These are phyloP conservation scores for Tethea ocularis DNA, from an alignment of 2,888 invertebrate genomes.

Conservation along the genomic window DNA sequence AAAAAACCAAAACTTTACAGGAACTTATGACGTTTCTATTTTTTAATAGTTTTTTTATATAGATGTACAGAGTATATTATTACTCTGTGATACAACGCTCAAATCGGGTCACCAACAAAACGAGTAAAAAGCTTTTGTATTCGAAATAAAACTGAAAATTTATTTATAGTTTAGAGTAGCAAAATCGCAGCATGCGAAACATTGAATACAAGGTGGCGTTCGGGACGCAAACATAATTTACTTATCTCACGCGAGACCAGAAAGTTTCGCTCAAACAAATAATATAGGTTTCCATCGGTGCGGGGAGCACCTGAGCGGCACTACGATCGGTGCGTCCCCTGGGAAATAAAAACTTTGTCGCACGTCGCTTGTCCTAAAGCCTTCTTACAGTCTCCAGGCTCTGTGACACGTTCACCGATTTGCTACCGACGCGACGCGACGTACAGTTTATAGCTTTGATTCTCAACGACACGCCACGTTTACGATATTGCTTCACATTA, in stretches of 20 bases:
- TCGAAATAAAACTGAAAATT: slow-evolving; percentile 30
- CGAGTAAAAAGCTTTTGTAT: slow-evolving; percentile 12
- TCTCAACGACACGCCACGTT: slow-evolving; percentile 74
- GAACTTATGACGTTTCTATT: no score
- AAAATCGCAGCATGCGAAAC: slow-evolving; percentile 48
- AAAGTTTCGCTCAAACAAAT: slow-evolving; percentile 82
- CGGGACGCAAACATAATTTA: slow-evolving; percentile 79
- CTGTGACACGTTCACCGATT: slow-evolving; percentile 76
- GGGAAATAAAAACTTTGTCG: slow-evolving; percentile 84
- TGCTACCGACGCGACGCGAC: slow-evolving; percentile 56
- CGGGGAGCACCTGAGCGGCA: slow-evolving; percentile 79
- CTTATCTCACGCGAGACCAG: slow-evolving; percentile 80
- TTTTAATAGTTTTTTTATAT: no score
- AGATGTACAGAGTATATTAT: no score
- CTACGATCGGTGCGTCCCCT: slow-evolving; percentile 79
- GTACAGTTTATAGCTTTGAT: slow-evolving; percentile 75
- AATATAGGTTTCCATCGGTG: slow-evolving; percentile 80
- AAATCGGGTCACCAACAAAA: not conserved
- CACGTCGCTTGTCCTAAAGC: slow-evolving; percentile 81
- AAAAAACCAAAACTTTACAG: no score
- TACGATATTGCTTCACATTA: slow-evolving; percentile 77
- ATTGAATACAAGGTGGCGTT: slow-evolving; percentile 71
- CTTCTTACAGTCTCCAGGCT: slow-evolving; percentile 71
- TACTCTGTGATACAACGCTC: not conserved
- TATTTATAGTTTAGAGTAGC: slow-evolving; percentile 39